Evolutionary conservation across 2,888 invertebrate genomes (phyloP), one percentile per base, ranked within the genome.

Genomic region (Meliscaeva auricollis): DNA sequence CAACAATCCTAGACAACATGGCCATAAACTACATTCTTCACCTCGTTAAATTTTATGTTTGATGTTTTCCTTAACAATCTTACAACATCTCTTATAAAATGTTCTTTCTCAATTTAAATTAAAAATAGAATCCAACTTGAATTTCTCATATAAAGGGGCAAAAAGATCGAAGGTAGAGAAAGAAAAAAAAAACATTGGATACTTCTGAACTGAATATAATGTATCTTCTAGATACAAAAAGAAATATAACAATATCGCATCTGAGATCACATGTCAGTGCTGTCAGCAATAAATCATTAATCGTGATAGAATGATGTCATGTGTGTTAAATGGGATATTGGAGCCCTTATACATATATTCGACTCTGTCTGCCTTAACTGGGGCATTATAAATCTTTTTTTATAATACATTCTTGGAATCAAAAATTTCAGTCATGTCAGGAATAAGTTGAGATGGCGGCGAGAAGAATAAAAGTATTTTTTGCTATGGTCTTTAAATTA

Each of bases 271-370:
- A 72, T 77, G 82, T 78, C 82, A 60, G 78, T 44, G 74, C 54
- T 58, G 74, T 70, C 79, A 74, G 75, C 50, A 75, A 84, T 84
- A 84, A 84, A 84, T 84, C 79, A 84, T 79, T 75, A 84, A 66
- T 70, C 83, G 79, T 79, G 83, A 84, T 84, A 84, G 79, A 84
- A 84, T 79, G 79, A 79, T 84, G 83, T 79, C 83, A 84, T 84
- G 76, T 83, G 70, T 69, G 66, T 52, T 38, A 66, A 62, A 58
- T 64, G 73, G 52, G 38, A 74, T 79, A 66, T 66, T 50, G 30
- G 48, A 52, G 82, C 72, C 56, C 66, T 58, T 54, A 3, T 26
- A 2, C 4, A 26, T 26, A 26, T 26, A 26, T 11, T 38, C 11
- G 7, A 38, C 9, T 38, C 9, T 38, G 11, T 41, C 9, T 32